A percentile compares a stretch with the other conserved stretches of the same genome.
Conservation (phyloP, 2,888 invertebrate species). For the Diaprepes abbreviatus region DNA sequence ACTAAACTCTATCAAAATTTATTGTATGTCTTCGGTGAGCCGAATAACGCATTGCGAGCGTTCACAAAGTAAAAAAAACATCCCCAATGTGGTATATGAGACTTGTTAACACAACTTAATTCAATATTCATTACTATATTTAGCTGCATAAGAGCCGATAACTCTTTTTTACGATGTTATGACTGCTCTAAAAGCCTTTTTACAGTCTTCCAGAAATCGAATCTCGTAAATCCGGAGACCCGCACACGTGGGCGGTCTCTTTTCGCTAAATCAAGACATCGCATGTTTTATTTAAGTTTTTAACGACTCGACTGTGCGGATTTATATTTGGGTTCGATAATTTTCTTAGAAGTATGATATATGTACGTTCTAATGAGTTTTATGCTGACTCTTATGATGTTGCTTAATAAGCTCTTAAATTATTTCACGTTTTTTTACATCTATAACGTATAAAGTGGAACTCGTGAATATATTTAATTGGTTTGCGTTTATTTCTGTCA, state of each 20-base stretch:
- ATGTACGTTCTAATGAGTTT: no score
- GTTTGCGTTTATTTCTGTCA: no score
- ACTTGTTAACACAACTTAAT: neutral
- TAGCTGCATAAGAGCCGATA: conserved; percentile 21
- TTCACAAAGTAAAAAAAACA: no score
- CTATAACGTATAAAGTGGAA: no score
- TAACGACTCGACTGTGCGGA: conserved; percentile 8
- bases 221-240: conserved; percentile 13
- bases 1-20: no score
- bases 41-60: no score
- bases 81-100: no score
- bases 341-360: neutral
- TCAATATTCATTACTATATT: conserved; percentile 7
- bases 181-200: conserved; percentile 24
- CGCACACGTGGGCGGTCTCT: conserved; percentile 19
- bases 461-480: no score
- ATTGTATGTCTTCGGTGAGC: no score
- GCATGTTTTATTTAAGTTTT: neutral
- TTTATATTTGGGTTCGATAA: neutral
- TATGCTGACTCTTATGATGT: no score
- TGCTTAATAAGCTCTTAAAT: no score
- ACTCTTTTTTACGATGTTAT: conserved; percentile 32
- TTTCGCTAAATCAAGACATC: conserved; percentile 28
- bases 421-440: no score
- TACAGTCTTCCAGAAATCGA: conserved; percentile 11